A percentile compares a stretch with the other conserved stretches of the same genome.
phyloP scores from a whole-genome alignment of 2,888 invertebrate genomes.

The Schizaphis graminum region DNA sequence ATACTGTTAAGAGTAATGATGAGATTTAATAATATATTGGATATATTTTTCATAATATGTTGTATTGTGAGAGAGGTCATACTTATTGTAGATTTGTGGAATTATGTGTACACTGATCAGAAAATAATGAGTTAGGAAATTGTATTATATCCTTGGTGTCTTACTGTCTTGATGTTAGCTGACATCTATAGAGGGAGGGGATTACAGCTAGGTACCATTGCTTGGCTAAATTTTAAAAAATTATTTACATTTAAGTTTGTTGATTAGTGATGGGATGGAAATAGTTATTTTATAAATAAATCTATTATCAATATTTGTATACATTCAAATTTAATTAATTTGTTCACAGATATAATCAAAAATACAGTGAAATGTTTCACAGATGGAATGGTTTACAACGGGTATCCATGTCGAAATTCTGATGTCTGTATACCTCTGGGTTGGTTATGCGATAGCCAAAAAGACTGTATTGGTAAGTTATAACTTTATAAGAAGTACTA shows the following conservation, averaged over 20 bases:
- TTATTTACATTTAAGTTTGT: background rate
- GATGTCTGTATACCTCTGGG: constrained; percentile 69
- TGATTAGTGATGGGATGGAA: background rate
- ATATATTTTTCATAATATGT: background rate
- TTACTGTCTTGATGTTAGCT: background rate
- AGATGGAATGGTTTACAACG: constrained; percentile 68
- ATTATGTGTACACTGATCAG: background rate
- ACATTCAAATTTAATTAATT: background rate
- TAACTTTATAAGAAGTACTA: no score
- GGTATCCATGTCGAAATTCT: constrained; percentile 68
- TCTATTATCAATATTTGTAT: background rate
- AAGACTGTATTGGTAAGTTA: constrained; percentile 68
- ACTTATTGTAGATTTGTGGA: background rate
- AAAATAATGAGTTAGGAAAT: background rate
- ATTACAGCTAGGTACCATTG: background rate
- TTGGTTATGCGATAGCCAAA: constrained; percentile 69
- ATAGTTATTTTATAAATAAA: background rate
- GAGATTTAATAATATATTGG: background rate
- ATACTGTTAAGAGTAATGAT: background rate
- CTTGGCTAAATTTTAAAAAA: background rate
- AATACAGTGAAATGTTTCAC: constrained; percentile 68
- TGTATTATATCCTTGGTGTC: background rate
- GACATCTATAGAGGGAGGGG: background rate
- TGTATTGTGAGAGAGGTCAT: background rate
- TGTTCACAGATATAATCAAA: constrained; percentile 56